phyloP scores from a whole-genome alignment of 2,797 vertebrate species.

The Otolemur crassicaudatus region DNA sequence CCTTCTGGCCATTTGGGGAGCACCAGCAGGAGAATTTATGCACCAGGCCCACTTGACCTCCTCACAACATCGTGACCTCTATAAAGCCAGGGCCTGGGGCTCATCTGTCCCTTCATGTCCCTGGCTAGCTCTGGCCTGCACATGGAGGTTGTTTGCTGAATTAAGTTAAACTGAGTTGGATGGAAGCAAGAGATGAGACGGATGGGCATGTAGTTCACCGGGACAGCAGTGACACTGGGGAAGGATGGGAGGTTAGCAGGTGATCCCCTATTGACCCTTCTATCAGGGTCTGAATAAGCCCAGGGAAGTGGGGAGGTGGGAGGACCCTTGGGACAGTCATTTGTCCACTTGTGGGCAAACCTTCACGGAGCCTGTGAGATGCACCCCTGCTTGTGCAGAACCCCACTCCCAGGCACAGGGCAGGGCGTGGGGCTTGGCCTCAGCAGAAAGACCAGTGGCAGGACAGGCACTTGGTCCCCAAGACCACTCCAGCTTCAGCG shows the following conservation, averaged over 20 bases:
- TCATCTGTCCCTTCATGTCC: rapidly evolving
- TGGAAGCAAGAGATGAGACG: neutral
- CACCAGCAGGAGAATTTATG: neutral
- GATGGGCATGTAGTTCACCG: neutral
- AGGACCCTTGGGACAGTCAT: neutral
- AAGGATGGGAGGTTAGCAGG: neutral
- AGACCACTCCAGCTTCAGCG: no score
- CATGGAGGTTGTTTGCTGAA: neutral
- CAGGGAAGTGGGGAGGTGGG: neutral
- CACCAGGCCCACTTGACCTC: neutral
- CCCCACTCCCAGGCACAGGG: neutral
- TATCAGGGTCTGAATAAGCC: neutral
- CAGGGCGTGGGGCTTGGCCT: no score
- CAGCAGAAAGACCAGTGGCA: neutral
- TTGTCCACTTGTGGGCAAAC: neutral
- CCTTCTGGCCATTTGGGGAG: neutral
- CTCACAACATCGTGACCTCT: neutral
- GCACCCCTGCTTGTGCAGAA: neutral
- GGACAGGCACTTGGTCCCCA: neutral
- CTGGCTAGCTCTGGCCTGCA: neutral
- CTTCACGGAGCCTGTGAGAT: neutral
- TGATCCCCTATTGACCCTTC: no score
- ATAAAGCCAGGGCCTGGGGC: neutral
- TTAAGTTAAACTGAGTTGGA: neutral
- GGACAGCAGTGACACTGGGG: neutral